Conservation (phyloP, 2,113 vertebrate species). For the Mustelus asterias region DNA sequence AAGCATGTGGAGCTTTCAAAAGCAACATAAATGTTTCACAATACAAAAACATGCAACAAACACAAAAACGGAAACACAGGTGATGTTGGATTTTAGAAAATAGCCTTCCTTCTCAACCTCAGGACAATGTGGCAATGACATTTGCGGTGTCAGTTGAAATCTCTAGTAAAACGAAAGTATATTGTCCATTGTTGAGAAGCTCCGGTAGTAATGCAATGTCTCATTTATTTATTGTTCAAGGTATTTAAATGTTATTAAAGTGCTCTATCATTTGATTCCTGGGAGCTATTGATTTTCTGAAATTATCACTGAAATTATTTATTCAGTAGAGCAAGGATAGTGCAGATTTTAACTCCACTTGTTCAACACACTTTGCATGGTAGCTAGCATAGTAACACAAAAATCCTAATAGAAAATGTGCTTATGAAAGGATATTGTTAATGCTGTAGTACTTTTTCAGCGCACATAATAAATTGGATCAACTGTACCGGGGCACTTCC, state of each 20-base stretch:
- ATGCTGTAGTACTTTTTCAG: not conserved
- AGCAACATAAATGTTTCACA: not conserved
- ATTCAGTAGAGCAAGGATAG: not conserved
- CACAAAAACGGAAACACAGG: not conserved
- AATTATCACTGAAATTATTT: not conserved
- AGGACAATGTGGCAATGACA: not conserved
- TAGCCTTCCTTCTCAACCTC: not conserved
- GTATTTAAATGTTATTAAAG: not conserved
- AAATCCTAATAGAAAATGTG: not conserved
- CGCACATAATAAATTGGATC: not conserved
- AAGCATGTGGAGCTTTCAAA: conserved; percentile 11
- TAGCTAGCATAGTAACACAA: not conserved
- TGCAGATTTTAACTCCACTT: not conserved
- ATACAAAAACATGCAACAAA: not conserved
- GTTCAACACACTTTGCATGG: not conserved
- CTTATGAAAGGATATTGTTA: not conserved
- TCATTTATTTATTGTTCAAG: not conserved
- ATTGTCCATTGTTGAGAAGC: not conserved
- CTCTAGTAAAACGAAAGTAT: not conserved
- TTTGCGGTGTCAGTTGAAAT: not conserved
- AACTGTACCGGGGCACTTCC: not conserved
- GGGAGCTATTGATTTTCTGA: not conserved
- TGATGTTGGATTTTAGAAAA: not conserved
- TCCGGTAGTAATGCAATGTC: not conserved
- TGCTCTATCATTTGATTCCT: not conserved